Conservation (phyloP, 2,888 invertebrate genomes). For the Minunthozetes semirufus region DNA sequence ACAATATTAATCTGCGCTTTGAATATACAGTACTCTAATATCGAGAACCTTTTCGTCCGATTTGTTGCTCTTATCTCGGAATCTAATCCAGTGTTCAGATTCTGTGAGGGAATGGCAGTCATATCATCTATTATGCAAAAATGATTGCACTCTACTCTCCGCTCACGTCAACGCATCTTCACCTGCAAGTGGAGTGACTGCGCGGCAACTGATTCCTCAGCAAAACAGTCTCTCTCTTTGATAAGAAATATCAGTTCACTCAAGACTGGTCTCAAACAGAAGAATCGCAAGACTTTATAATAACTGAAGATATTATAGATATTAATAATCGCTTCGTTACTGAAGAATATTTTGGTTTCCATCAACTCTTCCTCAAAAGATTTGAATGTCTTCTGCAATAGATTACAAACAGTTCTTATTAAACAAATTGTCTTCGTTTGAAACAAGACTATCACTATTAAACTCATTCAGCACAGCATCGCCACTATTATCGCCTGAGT, state of each 20-base stretch:
- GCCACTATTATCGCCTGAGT: background rate
- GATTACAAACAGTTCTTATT: constrained; percentile 25
- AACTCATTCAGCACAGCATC: background rate
- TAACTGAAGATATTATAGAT: too few relatives aligned
- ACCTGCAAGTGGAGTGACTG: constrained; percentile 21
- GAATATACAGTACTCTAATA: background rate
- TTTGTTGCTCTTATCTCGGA: background rate
- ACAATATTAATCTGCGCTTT: background rate
- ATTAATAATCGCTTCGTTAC: background rate
- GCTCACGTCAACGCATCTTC: constrained; percentile 29
- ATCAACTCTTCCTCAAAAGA: background rate
- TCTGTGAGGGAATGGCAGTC: constrained; percentile 14
- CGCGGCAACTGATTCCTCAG: constrained; percentile 21
- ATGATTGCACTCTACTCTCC: constrained; percentile 27
- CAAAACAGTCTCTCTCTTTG: background rate
- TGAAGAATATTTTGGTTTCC: background rate
- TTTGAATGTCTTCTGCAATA: constrained; percentile 25
- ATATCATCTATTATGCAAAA: constrained; percentile 30
- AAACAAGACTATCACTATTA: background rate
- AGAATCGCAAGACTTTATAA: background rate
- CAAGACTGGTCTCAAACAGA: background rate
- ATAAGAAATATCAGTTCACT: background rate
- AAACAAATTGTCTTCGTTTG: constrained; percentile 14
- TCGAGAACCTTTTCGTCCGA: background rate
- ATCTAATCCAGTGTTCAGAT: constrained; percentile 9